Conservation (phyloP, 2,797 vertebrate genomes). For the Paramormyrops hopkinsi region DNA sequence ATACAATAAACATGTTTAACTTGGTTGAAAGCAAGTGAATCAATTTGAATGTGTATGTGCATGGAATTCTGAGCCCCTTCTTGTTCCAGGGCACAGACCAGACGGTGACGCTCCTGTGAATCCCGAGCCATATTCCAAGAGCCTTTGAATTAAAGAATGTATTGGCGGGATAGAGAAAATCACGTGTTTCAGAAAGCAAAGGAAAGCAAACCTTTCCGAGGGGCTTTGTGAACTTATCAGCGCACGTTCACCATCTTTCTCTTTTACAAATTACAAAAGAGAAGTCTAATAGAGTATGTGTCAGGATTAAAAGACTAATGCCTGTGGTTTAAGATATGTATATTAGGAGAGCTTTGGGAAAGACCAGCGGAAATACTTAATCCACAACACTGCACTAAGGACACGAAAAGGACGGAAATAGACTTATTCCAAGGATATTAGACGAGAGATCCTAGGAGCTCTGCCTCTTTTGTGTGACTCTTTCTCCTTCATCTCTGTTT, state of each 20-base stretch:
- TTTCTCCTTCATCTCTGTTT: constrained; percentile 1
- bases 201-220: constrained; percentile 15
- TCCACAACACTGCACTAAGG: constrained; percentile 13
- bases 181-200: not conserved
- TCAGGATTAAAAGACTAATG: constrained; percentile 25
- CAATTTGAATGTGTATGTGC: not conserved
- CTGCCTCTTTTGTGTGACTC: not conserved
- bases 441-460: not conserved
- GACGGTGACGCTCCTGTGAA: not conserved
- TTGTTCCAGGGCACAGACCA: not conserved
- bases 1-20: not conserved
- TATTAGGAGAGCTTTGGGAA: constrained; percentile 12
- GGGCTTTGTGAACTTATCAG: constrained; percentile 18
- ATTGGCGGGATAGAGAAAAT: constrained; percentile 11
- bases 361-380: constrained; percentile 22
- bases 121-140: not conserved
- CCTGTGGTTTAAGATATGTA: constrained; percentile 25
- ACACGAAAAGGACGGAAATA: constrained; percentile 15
- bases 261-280: constrained; percentile 27
- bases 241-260: constrained; percentile 19
- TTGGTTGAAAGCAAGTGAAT: not conserved
- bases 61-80: not conserved
- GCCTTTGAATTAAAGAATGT: constrained; percentile 6
- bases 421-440: constrained; percentile 7
- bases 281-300: constrained; percentile 17